Evolutionary conservation across 2,113 vertebrate genomes (phyloP).

Genomic region (Amblyopsis rosae): DNA sequence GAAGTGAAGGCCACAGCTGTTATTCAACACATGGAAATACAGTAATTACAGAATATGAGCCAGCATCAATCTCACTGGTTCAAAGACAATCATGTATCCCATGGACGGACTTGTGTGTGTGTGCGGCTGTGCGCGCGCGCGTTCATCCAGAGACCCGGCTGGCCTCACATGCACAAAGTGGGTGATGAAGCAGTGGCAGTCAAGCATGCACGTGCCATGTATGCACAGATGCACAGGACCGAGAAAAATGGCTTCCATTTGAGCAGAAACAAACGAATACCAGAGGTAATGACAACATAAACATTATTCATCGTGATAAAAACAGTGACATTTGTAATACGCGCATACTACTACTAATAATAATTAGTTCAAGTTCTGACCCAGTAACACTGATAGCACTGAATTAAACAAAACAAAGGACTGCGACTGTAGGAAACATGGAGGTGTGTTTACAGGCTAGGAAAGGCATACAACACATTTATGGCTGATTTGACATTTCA

Average conservation of each 20-base stretch:
- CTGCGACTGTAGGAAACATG: too few relatives aligned
- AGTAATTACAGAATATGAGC: conserved; percentile 3
- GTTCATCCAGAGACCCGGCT: not conserved
- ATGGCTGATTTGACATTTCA: conserved; percentile 36
- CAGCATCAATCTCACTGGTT: conserved; percentile 28
- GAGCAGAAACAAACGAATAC: conserved; percentile 38
- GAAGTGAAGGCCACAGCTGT: conserved; percentile 42
- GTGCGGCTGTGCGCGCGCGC: too few relatives aligned
- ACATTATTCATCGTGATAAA: conserved; percentile 49
- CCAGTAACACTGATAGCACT: conserved; percentile 83
- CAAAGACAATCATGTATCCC: conserved; percentile 25
- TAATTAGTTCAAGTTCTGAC: conserved; percentile 81
- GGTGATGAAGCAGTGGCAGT: conserved; percentile 27
- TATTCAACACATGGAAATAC: conserved; percentile 4
- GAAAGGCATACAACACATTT: conserved; percentile 18
- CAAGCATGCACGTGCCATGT: conserved; percentile 1
- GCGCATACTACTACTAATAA: conserved; percentile 68
- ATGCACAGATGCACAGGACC: conserved; percentile 4
- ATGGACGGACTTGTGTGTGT: conserved; percentile 26
- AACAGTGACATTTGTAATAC: conserved; percentile 46
- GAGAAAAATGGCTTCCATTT: conserved; percentile 45
- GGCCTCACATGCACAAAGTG: conserved; percentile 27
- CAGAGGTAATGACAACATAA: conserved; percentile 24
- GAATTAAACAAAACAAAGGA: conserved; percentile 30
- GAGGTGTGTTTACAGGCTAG: conserved; percentile 1